Conservation (phyloP, 2,888 invertebrate species). For the Desoria tigrina region DNA sequence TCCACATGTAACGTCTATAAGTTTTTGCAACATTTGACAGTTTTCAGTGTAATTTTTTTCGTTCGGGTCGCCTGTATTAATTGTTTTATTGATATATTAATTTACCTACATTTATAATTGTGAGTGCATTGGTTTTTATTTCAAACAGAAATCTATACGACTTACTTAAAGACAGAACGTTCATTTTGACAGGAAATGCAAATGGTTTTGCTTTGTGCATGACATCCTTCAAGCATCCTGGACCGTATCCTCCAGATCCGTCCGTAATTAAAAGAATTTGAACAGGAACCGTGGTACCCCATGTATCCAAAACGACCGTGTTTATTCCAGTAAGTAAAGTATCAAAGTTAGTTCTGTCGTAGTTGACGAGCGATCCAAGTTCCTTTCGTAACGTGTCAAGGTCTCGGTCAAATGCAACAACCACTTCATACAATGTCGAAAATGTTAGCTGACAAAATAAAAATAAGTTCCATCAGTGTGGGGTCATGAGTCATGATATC, state of each 20-base stretch:
- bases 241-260: conserved; percentile 70
- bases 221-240: conserved; percentile 66
- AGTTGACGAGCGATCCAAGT: conserved; percentile 74
- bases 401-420: conserved; percentile 85
- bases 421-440: conserved; percentile 64
- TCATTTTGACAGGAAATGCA: conserved; percentile 77
- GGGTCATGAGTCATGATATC: not conserved
- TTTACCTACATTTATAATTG: too few relatives aligned
- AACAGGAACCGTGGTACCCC: conserved; percentile 84
- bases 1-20: too few relatives aligned
- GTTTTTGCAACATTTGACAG: too few relatives aligned
- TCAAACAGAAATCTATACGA: conserved; percentile 44
- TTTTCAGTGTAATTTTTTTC: too few relatives aligned
- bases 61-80: too few relatives aligned
- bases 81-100: too few relatives aligned
- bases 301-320: conserved; percentile 77
- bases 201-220: conserved; percentile 67
- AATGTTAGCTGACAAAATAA: conserved; percentile 59
- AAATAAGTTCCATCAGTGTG: not conserved
- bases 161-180: conserved; percentile 57
- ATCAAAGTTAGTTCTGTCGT: conserved; percentile 83
- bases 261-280: conserved; percentile 73
- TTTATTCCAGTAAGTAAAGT: conserved; percentile 76
- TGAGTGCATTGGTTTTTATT: too few relatives aligned
- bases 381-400: conserved; percentile 76